phyloP scores from a whole-genome alignment of 2,888 invertebrate genomes.

The Podabrus alpinus region DNA sequence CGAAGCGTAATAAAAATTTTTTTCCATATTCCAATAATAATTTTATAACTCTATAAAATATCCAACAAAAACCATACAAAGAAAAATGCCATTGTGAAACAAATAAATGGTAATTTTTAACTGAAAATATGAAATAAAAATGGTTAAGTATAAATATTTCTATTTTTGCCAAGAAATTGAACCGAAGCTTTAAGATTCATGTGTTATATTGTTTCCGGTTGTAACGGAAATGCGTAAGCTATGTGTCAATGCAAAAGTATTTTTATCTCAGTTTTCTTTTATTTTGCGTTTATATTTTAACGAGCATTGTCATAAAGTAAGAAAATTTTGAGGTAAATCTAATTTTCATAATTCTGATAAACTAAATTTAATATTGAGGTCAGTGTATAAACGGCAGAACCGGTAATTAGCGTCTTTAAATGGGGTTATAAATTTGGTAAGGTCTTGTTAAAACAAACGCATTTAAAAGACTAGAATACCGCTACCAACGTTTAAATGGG shows the following conservation, averaged over 20 bases:
- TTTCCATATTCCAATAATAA: neutral
- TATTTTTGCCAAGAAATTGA: neutral
- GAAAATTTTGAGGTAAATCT: neutral
- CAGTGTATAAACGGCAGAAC: conserved; percentile 21
- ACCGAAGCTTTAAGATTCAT: neutral
- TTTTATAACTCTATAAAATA: neutral
- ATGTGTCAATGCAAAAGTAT: conserved; percentile 1
- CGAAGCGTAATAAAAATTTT: neutral
- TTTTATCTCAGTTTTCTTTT: neutral
- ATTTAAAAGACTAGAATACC: conserved; percentile 19
- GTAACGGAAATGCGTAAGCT: conserved; percentile 5
- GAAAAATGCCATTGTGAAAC: neutral
- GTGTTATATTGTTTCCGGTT: conserved; percentile 9
- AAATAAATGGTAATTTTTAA: neutral
- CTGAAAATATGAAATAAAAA: neutral
- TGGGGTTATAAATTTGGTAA: conserved; percentile 17
- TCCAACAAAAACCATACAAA: neutral
- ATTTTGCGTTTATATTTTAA: neutral
- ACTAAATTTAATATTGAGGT: conserved; percentile 21
- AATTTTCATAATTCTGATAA: conserved; percentile 3
- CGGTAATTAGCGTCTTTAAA: conserved; percentile 21
- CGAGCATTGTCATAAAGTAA: neutral
- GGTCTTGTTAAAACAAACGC: conserved; percentile 14
- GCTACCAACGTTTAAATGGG: conserved; percentile 15
- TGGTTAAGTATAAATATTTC: neutral